A percentile compares a stretch with the other conserved stretches of the same genome.
These are phyloP conservation scores for Varanus komodoensis DNA, from an alignment of 2,113 vertebrate genomes.

Conservation along the genomic window DNA sequence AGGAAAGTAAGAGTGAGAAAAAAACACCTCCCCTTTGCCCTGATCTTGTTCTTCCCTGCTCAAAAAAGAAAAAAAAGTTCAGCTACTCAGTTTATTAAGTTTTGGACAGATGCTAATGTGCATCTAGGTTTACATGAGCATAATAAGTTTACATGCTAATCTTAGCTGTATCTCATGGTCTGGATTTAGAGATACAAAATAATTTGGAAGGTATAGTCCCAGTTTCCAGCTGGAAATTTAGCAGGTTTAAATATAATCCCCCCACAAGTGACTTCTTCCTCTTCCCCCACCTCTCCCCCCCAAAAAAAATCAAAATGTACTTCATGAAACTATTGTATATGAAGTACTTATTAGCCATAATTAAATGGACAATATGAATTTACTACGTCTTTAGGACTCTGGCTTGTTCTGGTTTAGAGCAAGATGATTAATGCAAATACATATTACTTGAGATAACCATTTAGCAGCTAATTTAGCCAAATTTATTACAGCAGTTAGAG, in stretches of 20 bases:
- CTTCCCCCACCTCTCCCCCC: background rate
- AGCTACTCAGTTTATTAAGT: background rate
- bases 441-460: constrained; percentile 99
- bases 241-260: constrained; percentile 60
- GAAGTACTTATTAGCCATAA: constrained; percentile 94
- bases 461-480: constrained; percentile 99
- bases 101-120: background rate
- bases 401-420: constrained; percentile 93
- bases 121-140: background rate
- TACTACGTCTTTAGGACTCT: constrained; percentile 88
- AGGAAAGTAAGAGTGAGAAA: background rate
- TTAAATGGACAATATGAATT: constrained; percentile 97
- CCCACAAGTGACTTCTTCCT: constrained; percentile 73
- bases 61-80: background rate
- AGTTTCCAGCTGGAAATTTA: constrained; percentile 56
- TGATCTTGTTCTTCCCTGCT: background rate
- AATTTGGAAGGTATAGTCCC: constrained; percentile 59
- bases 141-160: constrained; percentile 33
- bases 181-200: constrained; percentile 1
- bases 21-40: background rate
- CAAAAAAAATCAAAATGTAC: constrained; percentile 76
- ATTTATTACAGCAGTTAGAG: constrained; percentile 95
- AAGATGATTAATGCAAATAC: constrained; percentile 99
- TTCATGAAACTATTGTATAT: constrained; percentile 89
- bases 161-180: background rate